A percentile compares a stretch with the other conserved stretches of the same genome.
Evolutionary conservation across 1,140 invertebrate species (phyloP).

Genomic region (Leptinotarsa undecemlineata): DNA sequence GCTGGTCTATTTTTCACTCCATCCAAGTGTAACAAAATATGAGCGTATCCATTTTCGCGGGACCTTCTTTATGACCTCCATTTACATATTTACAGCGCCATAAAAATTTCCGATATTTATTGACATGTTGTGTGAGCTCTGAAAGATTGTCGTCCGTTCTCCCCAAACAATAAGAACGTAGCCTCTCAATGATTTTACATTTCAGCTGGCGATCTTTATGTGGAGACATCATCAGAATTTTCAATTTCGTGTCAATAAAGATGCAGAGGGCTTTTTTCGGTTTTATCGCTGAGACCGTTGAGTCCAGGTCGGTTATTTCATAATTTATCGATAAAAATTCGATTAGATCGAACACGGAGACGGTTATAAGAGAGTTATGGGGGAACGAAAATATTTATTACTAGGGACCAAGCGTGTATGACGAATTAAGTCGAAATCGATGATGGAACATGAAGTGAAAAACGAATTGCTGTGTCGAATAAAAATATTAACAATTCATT

Average conservation of each 20-base stretch:
- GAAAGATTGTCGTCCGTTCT: constrained; percentile 2
- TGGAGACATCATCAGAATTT: background rate
- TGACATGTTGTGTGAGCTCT: background rate
- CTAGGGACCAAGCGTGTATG: background rate
- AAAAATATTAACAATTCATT: too few relatives aligned
- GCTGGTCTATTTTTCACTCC: background rate
- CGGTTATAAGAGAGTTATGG: background rate
- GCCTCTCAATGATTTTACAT: background rate
- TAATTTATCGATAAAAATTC: constrained; percentile 6
- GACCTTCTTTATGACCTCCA: constrained; percentile 5
- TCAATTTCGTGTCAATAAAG: constrained; percentile 4
- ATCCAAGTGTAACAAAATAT: background rate
- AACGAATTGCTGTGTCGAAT: too few relatives aligned
- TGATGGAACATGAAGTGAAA: background rate
- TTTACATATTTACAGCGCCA: background rate
- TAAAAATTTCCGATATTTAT: constrained; percentile 8
- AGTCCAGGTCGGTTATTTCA: background rate
- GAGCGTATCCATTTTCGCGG: background rate
- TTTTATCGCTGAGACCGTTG: constrained; percentile 3
- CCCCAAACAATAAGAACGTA: background rate
- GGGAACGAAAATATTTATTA: background rate
- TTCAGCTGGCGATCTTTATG: background rate
- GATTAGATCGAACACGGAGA: background rate
- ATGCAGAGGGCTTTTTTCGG: background rate
- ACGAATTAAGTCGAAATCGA: background rate